Percentiles rank a stretch among this genome's conserved stretches.
Evolutionary conservation across 2,797 vertebrate genomes (phyloP).

Genomic region (Tenualosa ilisha): DNA sequence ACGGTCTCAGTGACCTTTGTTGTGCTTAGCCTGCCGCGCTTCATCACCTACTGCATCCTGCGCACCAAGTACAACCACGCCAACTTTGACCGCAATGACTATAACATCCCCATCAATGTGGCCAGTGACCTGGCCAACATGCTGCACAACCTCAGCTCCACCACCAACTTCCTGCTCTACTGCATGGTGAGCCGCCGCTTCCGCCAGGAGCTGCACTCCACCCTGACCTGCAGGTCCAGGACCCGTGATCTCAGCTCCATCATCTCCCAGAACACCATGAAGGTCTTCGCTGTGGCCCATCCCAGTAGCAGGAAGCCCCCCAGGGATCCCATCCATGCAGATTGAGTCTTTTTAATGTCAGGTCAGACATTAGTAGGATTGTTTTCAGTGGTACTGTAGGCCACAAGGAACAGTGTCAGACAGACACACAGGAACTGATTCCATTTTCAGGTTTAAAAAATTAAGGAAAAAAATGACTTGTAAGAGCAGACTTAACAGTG

Average conservation of each 20-base stretch:
- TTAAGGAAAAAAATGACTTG: background rate
- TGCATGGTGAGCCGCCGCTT: slow-evolving; percentile 75
- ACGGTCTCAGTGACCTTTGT: slow-evolving; percentile 72
- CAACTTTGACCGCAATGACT: slow-evolving; percentile 72
- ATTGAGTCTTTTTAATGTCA: slow-evolving; percentile 30
- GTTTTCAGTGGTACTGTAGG: background rate
- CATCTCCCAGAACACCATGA: slow-evolving; percentile 67
- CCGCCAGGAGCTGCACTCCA: slow-evolving; percentile 63
- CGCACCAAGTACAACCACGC: slow-evolving; percentile 71
- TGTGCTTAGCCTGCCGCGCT: slow-evolving; percentile 73
- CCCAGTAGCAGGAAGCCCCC: slow-evolving; percentile 30
- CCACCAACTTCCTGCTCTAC: slow-evolving; percentile 81
- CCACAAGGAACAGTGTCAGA: background rate
- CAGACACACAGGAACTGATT: background rate
- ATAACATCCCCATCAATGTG: slow-evolving; percentile 71
- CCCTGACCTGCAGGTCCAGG: slow-evolving; percentile 54
- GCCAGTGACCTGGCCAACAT: slow-evolving; percentile 75
- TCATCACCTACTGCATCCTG: slow-evolving; percentile 79
- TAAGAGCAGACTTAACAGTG: background rate
- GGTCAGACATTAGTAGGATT: background rate
- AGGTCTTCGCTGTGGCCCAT: slow-evolving; percentile 67
- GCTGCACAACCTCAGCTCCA: slow-evolving; percentile 81
- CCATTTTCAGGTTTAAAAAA: background rate
- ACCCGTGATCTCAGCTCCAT: slow-evolving; percentile 54
- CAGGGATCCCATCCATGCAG: slow-evolving; percentile 34